phyloP scores from a whole-genome alignment of 2,888 invertebrate species.

The Eupelmus urozonus region DNA sequence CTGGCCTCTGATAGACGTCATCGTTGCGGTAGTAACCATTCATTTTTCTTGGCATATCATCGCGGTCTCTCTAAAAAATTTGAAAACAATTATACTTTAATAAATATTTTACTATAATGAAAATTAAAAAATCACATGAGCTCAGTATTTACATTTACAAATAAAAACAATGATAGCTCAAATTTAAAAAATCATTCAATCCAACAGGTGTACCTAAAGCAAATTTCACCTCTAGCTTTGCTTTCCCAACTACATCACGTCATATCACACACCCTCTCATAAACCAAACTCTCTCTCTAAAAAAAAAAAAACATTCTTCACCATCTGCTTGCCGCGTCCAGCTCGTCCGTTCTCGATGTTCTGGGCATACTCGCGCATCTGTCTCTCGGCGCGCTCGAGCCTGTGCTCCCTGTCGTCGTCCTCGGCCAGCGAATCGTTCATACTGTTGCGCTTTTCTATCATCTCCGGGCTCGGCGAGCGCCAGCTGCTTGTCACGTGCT shows the following conservation, averaged over 20 bases:
- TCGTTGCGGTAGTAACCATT: conserved; percentile 68
- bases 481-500: conserved; percentile 28
- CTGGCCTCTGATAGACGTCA: conserved; percentile 72
- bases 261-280: no score
- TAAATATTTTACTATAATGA: no score
- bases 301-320: no score
- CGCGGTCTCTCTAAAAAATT: conserved; percentile 42
- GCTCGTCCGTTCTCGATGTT: conserved; percentile 69
- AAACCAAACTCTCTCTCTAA: no score
- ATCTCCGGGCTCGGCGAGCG: conserved; percentile 47
- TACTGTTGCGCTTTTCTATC: conserved; percentile 54
- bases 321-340: conserved; percentile 22
- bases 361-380: conserved; percentile 68
- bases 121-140: no score
- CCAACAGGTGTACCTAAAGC: no score
- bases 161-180: no score
- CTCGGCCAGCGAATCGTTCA: conserved; percentile 36
- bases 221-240: no score
- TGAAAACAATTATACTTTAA: no score
- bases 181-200: no score
- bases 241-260: no score
- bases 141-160: no score
- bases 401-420: conserved; percentile 51
- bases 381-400: conserved; percentile 65
- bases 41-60: conserved; percentile 55